Evolutionary conservation across 2,113 vertebrate species (phyloP).

Genomic region (Gymnocephalus cernua): DNA sequence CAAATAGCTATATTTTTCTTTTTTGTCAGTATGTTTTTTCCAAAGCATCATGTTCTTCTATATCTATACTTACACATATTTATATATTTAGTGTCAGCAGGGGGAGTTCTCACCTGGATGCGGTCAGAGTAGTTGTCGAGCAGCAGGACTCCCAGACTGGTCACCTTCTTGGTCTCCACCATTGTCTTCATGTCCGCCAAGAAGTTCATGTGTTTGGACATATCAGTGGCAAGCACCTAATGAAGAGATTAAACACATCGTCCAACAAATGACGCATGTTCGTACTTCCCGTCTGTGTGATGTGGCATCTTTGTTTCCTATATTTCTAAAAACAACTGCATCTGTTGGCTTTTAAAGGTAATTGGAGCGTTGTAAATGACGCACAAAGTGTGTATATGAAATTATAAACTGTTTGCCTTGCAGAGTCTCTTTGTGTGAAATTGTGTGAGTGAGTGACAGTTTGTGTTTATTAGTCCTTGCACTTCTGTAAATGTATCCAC

Average conservation of each 20-base stretch:
- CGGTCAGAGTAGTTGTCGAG: conserved; percentile 95
- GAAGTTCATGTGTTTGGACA: conserved; percentile 97
- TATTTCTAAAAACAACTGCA: background rate
- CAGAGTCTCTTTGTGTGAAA: background rate
- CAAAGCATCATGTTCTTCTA: background rate
- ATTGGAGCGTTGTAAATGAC: background rate
- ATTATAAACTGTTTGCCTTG: background rate
- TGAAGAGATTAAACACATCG: background rate
- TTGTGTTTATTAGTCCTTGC: background rate
- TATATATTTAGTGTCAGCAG: background rate
- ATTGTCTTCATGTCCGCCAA: conserved; percentile 95
- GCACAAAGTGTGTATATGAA: background rate
- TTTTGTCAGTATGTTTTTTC: background rate
- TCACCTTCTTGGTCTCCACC: conserved; percentile 98
- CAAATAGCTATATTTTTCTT: background rate
- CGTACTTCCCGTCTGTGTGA: background rate
- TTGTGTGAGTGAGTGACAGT: background rate
- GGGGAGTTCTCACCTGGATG: conserved; percentile 87
- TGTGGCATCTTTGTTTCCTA: background rate
- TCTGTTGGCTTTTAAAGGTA: background rate
- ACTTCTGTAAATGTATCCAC: background rate
- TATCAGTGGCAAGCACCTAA: conserved; percentile 94
- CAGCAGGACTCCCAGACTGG: conserved; percentile 91
- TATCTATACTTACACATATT: too few relatives aligned
- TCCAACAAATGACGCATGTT: background rate